phyloP scores from a whole-genome alignment of 92 coral and sea anemone species.

The Parazoanthus swiftii region DNA sequence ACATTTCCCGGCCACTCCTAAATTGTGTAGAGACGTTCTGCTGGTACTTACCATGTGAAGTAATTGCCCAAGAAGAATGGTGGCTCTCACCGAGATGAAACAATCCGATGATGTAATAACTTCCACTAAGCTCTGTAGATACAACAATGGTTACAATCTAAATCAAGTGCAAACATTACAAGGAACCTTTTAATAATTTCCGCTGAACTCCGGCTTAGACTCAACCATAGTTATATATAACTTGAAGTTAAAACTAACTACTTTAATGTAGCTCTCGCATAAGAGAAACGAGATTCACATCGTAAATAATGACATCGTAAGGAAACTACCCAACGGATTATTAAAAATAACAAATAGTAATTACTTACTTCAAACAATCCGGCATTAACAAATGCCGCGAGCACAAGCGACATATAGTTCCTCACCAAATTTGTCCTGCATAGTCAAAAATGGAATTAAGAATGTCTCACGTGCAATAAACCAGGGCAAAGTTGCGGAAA shows the following conservation, averaged over 20 bases:
- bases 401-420: conserved; percentile 87
- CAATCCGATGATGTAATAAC: conserved; percentile 96
- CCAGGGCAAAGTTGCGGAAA: not conserved
- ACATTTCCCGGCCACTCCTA: not conserved
- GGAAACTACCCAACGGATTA: not conserved
- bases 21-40: not conserved
- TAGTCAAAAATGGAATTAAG: not conserved
- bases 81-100: conserved; percentile 92
- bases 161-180: no score
- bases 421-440: conserved; percentile 80
- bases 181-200: no score
- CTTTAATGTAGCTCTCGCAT: no score
- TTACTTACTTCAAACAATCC: conserved; percentile 86
- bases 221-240: no score
- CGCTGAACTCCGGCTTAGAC: no score
- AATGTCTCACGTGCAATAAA: not conserved
- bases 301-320: not conserved
- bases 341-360: not conserved
- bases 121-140: conserved; percentile 87
- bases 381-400: conserved; percentile 94
- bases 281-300: not conserved
- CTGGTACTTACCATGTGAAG: conserved; percentile 81
- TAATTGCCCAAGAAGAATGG: conserved; percentile 89
- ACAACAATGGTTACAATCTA: no score
- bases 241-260: no score